Conservation (phyloP, 2,797 vertebrate genomes). For the Acanthurus tractus region DNA sequence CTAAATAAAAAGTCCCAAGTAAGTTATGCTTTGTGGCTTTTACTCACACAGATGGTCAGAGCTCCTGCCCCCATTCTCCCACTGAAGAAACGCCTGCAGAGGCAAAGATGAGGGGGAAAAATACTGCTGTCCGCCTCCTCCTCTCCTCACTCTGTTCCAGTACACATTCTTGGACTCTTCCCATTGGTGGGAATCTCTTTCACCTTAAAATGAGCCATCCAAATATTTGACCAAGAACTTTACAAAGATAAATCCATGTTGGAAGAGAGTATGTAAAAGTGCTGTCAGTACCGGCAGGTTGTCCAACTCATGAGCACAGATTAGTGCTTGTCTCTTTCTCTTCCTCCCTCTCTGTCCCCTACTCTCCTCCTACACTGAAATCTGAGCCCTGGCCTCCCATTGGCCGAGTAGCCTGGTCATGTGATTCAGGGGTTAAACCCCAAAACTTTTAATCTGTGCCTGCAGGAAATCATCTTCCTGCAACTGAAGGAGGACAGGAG, state of each 20-base stretch:
- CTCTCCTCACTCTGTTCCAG: conserved; percentile 61
- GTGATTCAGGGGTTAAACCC: conserved; percentile 78
- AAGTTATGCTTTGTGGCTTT: conserved; percentile 51
- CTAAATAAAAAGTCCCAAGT: conserved; percentile 36
- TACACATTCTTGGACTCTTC: conserved; percentile 41
- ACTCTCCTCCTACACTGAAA: conserved; percentile 84
- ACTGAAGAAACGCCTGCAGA: conserved; percentile 73
- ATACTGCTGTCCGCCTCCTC: conserved; percentile 61
- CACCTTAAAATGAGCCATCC: conserved; percentile 45
- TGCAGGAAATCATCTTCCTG: conserved; percentile 52
- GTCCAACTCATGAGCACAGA: conserved; percentile 61
- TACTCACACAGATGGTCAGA: conserved; percentile 94
- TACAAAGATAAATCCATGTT: conserved; percentile 35
- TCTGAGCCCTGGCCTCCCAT: conserved; percentile 82
- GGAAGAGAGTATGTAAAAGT: conserved; percentile 19
- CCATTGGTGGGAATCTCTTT: conserved; percentile 45
- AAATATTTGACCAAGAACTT: conserved; percentile 22
- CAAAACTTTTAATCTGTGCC: conserved; percentile 75
- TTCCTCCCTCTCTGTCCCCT: conserved; percentile 70
- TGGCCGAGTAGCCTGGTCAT: conserved; percentile 80
- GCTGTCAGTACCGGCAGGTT: conserved; percentile 45
- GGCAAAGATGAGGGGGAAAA: conserved; percentile 73
- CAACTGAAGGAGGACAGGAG: conserved; percentile 19
- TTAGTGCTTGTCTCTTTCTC: conserved; percentile 65
- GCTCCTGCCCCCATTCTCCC: conserved; percentile 93